Evolutionary conservation across 2,113 vertebrate genomes (phyloP).

Genomic region (Synodontis membranacea): DNA sequence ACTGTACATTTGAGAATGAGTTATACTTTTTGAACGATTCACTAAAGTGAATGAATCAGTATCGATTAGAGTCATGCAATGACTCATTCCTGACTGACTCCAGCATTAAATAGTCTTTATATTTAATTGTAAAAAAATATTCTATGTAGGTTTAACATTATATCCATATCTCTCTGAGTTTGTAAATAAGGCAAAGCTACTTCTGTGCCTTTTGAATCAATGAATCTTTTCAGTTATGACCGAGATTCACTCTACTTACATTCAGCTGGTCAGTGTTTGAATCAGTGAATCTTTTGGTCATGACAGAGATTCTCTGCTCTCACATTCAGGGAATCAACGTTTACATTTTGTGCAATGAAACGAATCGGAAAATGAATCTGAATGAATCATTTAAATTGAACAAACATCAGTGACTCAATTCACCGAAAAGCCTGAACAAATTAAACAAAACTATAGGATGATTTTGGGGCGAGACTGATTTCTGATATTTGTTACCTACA

Average conservation of each 20-base stretch:
- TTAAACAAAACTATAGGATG: not conserved
- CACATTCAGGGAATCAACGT: not conserved
- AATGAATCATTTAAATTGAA: not conserved
- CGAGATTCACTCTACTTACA: not conserved
- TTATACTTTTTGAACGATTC: not conserved
- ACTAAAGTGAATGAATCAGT: not conserved
- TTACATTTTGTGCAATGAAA: not conserved
- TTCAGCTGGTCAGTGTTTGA: not conserved
- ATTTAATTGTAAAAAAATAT: not conserved
- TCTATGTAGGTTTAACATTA: not conserved
- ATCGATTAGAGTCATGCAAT: not conserved
- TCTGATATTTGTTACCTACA: not conserved
- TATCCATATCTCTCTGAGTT: not conserved
- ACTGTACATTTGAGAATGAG: not conserved
- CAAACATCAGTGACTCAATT: not conserved
- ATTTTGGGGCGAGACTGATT: not conserved
- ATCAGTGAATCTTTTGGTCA: not conserved
- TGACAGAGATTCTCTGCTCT: not conserved
- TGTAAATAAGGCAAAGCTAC: not conserved
- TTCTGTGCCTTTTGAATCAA: not conserved
- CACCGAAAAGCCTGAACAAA: not conserved
- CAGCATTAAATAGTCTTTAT: not conserved
- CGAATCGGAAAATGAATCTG: not conserved
- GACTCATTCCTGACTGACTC: not conserved
- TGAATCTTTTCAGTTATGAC: not conserved